phyloP scores from a whole-genome alignment of 1,140 invertebrate species.

The Bombus polaris region DNA sequence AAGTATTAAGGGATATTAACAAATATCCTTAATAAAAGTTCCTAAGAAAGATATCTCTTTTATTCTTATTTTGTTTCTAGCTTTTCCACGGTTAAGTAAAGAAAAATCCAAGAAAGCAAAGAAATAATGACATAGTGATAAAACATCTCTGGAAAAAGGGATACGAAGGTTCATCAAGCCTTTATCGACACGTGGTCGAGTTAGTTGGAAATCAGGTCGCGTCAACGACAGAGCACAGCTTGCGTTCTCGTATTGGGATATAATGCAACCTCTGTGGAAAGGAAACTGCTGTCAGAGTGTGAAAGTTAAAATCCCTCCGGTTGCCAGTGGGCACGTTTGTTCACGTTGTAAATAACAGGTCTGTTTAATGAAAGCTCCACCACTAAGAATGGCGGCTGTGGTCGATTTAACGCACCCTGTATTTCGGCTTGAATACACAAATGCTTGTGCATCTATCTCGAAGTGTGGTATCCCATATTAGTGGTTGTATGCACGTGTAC shows the following conservation, averaged over 20 bases:
- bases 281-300: constrained; percentile 48
- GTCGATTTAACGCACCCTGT: not conserved
- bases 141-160: not conserved
- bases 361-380: constrained; percentile 33
- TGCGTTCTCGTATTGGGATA: constrained; percentile 33
- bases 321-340: not conserved
- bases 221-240: constrained; percentile 15
- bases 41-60: no score
- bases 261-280: constrained; percentile 36
- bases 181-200: constrained; percentile 4
- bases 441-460: not conserved
- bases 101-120: not conserved
- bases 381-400: not conserved
- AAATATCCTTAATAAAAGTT: no score
- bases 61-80: no score
- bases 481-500: not conserved
- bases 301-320: constrained; percentile 15
- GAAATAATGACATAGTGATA: no score
- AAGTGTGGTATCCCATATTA: constrained; percentile 3
- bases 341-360: constrained; percentile 27
- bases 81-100: no score
- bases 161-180: not conserved
- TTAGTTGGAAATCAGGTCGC: constrained; percentile 46
- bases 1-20: no score
- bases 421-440: not conserved